phyloP scores from a whole-genome alignment of 2,113 vertebrate genomes.

The Gorsachius goisagi region DNA sequence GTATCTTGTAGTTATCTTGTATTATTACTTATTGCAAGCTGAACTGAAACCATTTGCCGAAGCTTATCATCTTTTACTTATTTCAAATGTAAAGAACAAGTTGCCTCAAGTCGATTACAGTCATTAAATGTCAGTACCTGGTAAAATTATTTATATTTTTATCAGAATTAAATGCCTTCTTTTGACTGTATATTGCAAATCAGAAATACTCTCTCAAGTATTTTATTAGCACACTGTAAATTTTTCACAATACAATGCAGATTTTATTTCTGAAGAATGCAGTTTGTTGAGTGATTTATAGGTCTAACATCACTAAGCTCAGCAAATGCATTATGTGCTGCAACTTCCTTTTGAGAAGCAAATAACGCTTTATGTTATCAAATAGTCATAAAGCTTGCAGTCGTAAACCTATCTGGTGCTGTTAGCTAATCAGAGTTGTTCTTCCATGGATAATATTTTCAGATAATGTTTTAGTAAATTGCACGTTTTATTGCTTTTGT shows the following conservation, averaged over 20 bases:
- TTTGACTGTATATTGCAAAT: neutral
- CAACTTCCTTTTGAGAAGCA: neutral
- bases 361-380: constrained; percentile 9
- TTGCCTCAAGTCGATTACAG: neutral
- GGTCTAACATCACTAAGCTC: neutral
- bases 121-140: neutral
- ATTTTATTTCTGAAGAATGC: neutral
- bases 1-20: neutral
- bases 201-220: neutral
- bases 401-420: constrained; percentile 7
- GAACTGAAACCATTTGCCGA: neutral
- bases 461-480: constrained; percentile 9
- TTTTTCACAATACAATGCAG: neutral
- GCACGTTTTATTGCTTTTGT: constrained; percentile 41
- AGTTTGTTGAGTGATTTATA: constrained; percentile 20
- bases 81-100: neutral
- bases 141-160: neutral
- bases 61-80: neutral
- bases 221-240: neutral
- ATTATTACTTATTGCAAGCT: neutral
- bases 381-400: constrained; percentile 29
- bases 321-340: neutral
- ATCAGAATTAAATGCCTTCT: neutral
- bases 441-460: constrained; percentile 45
- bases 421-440: constrained; percentile 49